Base-by-base conservation (phyloP, 2,113 vertebrate genomes). In the Varanus salvator region DNA sequence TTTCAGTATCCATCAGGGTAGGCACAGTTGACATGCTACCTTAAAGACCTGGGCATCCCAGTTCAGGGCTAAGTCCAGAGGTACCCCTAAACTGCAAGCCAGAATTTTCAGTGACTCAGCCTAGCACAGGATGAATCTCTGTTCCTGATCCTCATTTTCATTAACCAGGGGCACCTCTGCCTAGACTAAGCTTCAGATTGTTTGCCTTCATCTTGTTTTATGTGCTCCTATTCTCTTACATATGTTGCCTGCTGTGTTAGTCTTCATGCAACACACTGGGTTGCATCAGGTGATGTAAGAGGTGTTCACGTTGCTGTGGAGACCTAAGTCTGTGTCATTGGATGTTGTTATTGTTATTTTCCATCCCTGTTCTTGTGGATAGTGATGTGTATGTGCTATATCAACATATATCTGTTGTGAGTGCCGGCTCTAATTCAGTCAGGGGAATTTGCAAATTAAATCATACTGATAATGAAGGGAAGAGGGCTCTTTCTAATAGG, bases 271-370 rank as follows among this genome's bases (percentile, higher is more conserved):
- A n/a, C 64, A 52, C 71, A 25, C 25, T 85, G 66, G 60, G 60
- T 89, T 85, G 82, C 74, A 52, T 54, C 50, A 38, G 64, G 60
- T 68, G 48, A 78, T 89, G 69, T 6, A 84, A 69, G 21, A 52
- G 78, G 57, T 84, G 74, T 29, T 21, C 38, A 74, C 15, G 74
- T 89, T 85, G 82, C 60, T 34, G 52, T 78, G 82, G 88, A 78
- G 82, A 89, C 48, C 2, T 48, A 80, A 15, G 48, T 50, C 82
- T 80, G 17, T 89, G 64, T 85, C 82, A 84, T 5, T 57, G 6
- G 48, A 38, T 85, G 74, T 89, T 82, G 85, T 89, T 82, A 85
- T 85, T 77, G 81, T 66, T 84, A 34, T 52, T 89, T 84, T 77
- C 60, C 52, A 19, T 68, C n/a, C 72, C 66, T 29, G 31, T 89